Percentiles rank a stretch among this genome's conserved stretches.
phyloP scores from a whole-genome alignment of 2,888 invertebrate genomes.

The Phrixothrix hirtus region DNA sequence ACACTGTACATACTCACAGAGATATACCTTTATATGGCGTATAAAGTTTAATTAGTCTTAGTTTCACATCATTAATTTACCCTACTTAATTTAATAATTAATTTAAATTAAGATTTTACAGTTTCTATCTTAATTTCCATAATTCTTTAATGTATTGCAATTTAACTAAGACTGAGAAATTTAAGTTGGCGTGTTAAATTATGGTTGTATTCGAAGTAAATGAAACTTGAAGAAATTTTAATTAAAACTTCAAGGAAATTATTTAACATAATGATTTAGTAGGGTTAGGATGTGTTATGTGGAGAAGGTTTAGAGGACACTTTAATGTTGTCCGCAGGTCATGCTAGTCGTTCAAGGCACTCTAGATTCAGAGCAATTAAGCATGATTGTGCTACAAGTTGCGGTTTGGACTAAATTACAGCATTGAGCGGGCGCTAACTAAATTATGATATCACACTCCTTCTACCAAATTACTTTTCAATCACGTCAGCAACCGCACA shows the following conservation, averaged over 20 bases:
- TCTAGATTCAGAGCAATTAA: conserved; percentile 32
- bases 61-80: too few relatives aligned
- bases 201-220: too few relatives aligned
- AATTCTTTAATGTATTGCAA: too few relatives aligned
- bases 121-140: too few relatives aligned
- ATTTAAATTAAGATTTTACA: too few relatives aligned
- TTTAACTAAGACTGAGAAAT: too few relatives aligned
- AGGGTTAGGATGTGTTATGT: not conserved
- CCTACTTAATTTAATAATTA: too few relatives aligned
- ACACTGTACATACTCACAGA: too few relatives aligned
- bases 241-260: not conserved
- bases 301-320: conserved; percentile 9
- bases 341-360: conserved; percentile 23
- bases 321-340: conserved; percentile 26
- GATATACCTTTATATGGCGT: too few relatives aligned
- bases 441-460: conserved; percentile 36
- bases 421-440: conserved; percentile 33
- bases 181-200: too few relatives aligned
- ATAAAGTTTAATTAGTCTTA: too few relatives aligned
- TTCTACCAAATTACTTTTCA: conserved; percentile 30
- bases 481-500: conserved; percentile 31
- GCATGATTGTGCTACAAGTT: conserved; percentile 34
- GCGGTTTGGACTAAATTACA: conserved; percentile 34
- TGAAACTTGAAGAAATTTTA: too few relatives aligned
- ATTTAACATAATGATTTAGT: not conserved